Evolutionary conservation across 1,140 invertebrate species (phyloP).

Genomic region (Brachionus manjavacas): DNA sequence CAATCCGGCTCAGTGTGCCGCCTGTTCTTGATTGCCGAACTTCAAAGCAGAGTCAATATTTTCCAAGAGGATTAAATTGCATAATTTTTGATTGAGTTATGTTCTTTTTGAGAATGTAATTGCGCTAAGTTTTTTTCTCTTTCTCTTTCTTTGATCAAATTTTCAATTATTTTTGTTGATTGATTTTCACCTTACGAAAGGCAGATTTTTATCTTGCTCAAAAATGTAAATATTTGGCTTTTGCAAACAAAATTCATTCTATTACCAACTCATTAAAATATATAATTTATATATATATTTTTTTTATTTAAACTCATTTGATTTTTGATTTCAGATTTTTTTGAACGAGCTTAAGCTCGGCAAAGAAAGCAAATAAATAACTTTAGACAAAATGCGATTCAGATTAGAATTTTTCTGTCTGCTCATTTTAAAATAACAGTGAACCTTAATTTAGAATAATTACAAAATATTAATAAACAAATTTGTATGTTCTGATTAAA

Average conservation of each 20-base stretch:
- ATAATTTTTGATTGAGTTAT: conserved; percentile 27
- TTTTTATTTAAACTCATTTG: too few relatives aligned
- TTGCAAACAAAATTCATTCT: neutral
- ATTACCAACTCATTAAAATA: too few relatives aligned
- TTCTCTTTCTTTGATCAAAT: neutral
- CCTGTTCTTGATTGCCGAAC: neutral
- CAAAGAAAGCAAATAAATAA: too few relatives aligned
- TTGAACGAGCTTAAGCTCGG: too few relatives aligned
- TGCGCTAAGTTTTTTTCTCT: neutral
- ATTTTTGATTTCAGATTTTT: too few relatives aligned
- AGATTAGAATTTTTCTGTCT: too few relatives aligned
- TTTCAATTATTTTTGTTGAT: neutral
- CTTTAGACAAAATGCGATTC: too few relatives aligned
- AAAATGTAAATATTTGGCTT: neutral
- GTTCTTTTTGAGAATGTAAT: neutral
- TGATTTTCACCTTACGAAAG: neutral
- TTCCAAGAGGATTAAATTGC: conserved; percentile 24
- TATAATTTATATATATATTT: too few relatives aligned
- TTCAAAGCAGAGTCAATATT: neutral
- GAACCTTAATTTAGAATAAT: too few relatives aligned
- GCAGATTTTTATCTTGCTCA: neutral
- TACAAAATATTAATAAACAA: too few relatives aligned
- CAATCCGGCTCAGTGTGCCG: neutral
- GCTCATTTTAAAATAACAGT: too few relatives aligned
- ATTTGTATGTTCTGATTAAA: too few relatives aligned